Conservation (phyloP, 2,797 vertebrate species). For the Manis pentadactyla region DNA sequence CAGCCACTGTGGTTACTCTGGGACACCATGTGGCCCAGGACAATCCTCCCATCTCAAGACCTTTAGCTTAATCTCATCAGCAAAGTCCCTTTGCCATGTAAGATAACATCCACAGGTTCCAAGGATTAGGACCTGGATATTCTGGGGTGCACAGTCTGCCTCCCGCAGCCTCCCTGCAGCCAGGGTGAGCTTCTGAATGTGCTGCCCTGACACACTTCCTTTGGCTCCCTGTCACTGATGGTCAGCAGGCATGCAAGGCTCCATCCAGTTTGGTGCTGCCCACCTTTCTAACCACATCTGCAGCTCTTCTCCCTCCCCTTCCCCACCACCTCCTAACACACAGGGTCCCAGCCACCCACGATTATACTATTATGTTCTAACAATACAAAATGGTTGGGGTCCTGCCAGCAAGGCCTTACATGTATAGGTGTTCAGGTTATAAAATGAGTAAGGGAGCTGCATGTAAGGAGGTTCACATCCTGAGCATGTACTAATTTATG, state of each 20-base stretch:
- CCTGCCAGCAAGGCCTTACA: background rate
- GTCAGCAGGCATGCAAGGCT: background rate
- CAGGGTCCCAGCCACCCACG: background rate
- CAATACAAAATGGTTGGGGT: background rate
- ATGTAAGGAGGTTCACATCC: background rate
- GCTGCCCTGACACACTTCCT: too few relatives aligned
- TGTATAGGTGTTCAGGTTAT: background rate
- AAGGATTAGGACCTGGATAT: background rate
- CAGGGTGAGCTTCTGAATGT: background rate
- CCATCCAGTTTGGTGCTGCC: background rate
- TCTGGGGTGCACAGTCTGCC: accelerated
- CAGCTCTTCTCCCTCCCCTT: background rate
- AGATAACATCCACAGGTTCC: background rate
- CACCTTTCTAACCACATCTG: background rate
- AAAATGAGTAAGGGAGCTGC: background rate
- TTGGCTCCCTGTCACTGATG: too few relatives aligned
- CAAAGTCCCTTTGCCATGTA: background rate
- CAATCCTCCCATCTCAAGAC: background rate
- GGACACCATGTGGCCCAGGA: background rate
- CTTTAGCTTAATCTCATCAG: too few relatives aligned
- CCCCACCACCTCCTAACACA: too few relatives aligned
- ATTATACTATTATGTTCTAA: background rate
- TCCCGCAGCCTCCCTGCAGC: background rate
- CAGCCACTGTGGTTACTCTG: background rate
- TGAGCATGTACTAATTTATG: background rate